Evolutionary conservation across 2,113 vertebrate species (phyloP), one percentile per base, ranked within the genome.

Genomic region (Triplophysa siluroides): DNA sequence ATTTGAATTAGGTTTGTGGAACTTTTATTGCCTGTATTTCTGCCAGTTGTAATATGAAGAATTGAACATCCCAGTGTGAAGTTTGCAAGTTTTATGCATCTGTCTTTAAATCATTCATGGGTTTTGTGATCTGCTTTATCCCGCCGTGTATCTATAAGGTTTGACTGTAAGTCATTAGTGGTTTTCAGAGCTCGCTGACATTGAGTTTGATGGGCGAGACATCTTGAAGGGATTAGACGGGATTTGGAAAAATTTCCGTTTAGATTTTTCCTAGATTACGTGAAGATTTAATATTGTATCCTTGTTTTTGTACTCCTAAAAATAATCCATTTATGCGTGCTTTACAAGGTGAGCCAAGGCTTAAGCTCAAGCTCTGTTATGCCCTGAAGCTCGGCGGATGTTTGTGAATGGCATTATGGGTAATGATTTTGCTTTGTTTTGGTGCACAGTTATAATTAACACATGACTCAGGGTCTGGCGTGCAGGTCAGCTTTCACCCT

Each of bases 41-140:
- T 50, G 24, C 60, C 63, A 5, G 5, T 58, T 62, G n/a, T 70
- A 61, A 45, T 84, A 26, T 14, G 7, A 85, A 83, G 33, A 38
- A 88, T 68, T 70, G 73, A 76, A 85, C 86, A 88, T 91, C 52
- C 85, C 83, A 88, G 84, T 78, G 56, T n/a, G 43, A 80, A 84
- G 79, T 81, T 33, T 41, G 81, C 77, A 81, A 78, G 82, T 88
- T 89, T 85, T 83, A 85, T 83, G 76, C 65, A 78, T 78, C 64
- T 54, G 84, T 76, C 77, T 68, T 78, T 72, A 67, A 82, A 86
- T 80, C 78, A 84, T 88, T 87, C 82, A 86, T 90, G 84, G 86
- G 70, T 83, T 78, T 82, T 81, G n/a, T 19, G 76, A 18, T 21
- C 18, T 56, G 26, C 1, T 71, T 67, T 45, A 18, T 84, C 86